phyloP scores from a whole-genome alignment of 1,140 invertebrate genomes.

The Drosophila orosa region DNA sequence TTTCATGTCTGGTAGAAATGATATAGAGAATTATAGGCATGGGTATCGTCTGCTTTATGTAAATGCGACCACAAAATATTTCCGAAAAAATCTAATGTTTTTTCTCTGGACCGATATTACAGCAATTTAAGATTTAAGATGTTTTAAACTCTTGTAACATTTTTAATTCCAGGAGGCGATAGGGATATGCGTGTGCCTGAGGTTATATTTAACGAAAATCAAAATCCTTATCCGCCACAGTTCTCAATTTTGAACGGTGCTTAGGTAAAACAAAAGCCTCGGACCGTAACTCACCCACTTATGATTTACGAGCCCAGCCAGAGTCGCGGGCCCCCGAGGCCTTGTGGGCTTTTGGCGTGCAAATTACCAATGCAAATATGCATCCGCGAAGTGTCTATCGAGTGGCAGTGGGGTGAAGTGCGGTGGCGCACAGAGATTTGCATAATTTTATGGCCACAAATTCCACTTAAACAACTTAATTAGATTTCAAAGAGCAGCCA shows the following conservation, averaged over 20 bases:
- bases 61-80: neutral
- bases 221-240: constrained; percentile 1
- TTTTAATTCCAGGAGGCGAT: rapidly evolving
- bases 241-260: constrained; percentile 9
- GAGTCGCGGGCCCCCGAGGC: constrained; percentile 42
- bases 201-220: neutral
- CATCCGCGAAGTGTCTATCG: constrained; percentile 43
- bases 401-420: constrained; percentile 35
- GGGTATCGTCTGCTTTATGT: neutral
- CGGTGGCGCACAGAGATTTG: constrained; percentile 54
- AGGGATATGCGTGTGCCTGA: neutral
- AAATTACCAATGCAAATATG: constrained; percentile 79
- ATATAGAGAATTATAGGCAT: too few relatives aligned
- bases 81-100: too few relatives aligned
- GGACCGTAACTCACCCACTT: constrained; percentile 57
- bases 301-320: constrained; percentile 63
- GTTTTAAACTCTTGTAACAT: neutral
- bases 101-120: too few relatives aligned
- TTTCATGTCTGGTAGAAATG: too few relatives aligned
- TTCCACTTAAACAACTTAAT: constrained; percentile 80
- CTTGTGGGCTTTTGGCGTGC: constrained; percentile 39
- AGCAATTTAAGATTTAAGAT: too few relatives aligned
- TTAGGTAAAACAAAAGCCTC: constrained; percentile 19
- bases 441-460: constrained; percentile 79
- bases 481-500: constrained; percentile 69